Base-by-base conservation (phyloP, 2,888 invertebrate genomes). In the Pachycephus smyrnensis region DNA sequence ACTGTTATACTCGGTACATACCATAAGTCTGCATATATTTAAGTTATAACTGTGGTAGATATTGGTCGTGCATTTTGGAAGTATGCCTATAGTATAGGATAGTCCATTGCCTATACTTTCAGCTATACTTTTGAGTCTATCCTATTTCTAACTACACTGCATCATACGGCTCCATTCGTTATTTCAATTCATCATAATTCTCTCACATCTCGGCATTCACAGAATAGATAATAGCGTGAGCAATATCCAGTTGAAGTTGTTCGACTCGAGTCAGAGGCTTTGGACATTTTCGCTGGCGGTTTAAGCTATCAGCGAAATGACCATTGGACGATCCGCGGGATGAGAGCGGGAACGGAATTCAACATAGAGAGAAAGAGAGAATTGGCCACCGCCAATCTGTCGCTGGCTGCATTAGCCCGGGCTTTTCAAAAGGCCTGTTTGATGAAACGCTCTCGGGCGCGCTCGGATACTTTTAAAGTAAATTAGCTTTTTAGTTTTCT, bases 401-500 rank as follows among this genome's bases (percentile, higher is more conserved):
- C 91, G 91, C 89, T 90, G 89, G 89, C 85, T 91, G 88, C 91
- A 91, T 90, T 90, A 91, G 90, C 89, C 87, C 85, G 84, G 83
- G 86, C 89, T 89, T 88, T 90, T 90, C 86, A 91, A 89, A 88
- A 85, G 80, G 84, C 80, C 83, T 83, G 80, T 84, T 82, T 84
- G 84, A 85, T 84, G 85, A 84, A 83, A 84, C 82, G 81, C 79
- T 80, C 82, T 80, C 37, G 68, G 68, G 31, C 76, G 81, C 80
- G 82, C 83, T 79, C 87, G 83, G 87, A 90, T 90, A 91, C 91
- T 91, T 91, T 91, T 90, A 90, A 91, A 91, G 90, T 91, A 91
- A 91, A 91, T 91, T 91, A 91, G 90, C 91, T 91, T 91, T 91
- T 91, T 90, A 91, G 91, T 91, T 91, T 90, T 88, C 87, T 87